Evolutionary conservation across 2,888 invertebrate species (phyloP).

Genomic region (Cosmia pyralina): DNA sequence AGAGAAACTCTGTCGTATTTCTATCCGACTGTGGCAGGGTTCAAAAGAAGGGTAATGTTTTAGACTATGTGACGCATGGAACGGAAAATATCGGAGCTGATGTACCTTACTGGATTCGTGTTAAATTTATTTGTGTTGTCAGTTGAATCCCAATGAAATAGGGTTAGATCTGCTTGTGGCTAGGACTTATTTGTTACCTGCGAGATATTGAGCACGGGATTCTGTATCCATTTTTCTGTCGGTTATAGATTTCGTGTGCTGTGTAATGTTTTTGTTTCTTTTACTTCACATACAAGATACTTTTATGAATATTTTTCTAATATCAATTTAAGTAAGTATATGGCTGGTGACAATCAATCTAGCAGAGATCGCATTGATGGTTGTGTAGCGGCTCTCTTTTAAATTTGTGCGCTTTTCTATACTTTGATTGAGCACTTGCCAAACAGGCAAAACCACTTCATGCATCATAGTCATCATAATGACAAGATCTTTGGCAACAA

Average conservation of each 20-base stretch:
- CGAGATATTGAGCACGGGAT: neutral
- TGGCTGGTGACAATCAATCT: too few species aligned
- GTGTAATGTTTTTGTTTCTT: neutral
- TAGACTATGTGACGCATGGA: constrained; percentile 17
- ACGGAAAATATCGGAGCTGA: constrained; percentile 40
- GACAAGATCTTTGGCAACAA: too few species aligned
- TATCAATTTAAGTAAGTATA: too few species aligned
- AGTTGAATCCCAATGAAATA: constrained; percentile 28
- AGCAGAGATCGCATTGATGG: too few species aligned
- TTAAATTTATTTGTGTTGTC: constrained; percentile 43
- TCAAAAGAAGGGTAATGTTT: constrained; percentile 17
- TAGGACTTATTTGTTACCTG: constrained; percentile 23
- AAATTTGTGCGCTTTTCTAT: too few species aligned
- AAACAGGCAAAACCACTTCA: too few species aligned
- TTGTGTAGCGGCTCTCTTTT: too few species aligned
- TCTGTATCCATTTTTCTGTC: neutral
- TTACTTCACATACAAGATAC: neutral
- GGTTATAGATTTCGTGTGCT: neutral
- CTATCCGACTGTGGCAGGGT: neutral
- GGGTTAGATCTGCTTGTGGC: constrained; percentile 10
- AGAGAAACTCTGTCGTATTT: neutral
- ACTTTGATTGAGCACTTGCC: too few species aligned
- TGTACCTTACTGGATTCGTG: constrained; percentile 29
- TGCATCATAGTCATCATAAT: too few species aligned
- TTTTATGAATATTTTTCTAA: too few species aligned